A percentile compares a stretch with the other conserved stretches of the same genome.
Conservation (phyloP, 2,888 invertebrate species). For the Drosophila setosimentum region DNA sequence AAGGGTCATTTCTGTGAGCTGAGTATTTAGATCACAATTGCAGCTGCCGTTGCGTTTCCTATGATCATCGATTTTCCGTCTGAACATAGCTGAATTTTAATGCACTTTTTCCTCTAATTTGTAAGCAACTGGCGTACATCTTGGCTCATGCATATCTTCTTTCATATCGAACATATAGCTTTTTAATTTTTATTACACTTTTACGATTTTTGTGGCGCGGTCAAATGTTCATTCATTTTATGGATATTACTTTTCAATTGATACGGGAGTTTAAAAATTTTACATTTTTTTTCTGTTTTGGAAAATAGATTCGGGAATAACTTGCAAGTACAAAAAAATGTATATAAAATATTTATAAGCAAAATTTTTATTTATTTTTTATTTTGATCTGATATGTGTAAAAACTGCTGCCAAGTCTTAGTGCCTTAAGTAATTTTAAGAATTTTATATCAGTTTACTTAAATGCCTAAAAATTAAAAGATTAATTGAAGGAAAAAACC, state of each 20-base stretch:
- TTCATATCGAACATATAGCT: neutral
- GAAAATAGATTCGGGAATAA: neutral
- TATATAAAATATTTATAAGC: too few species aligned
- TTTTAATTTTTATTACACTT: neutral
- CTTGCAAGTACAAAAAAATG: neutral
- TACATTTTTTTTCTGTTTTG: slow-evolving; percentile 15
- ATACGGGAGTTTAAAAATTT: slow-evolving; percentile 19
- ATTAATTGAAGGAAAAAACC: neutral
- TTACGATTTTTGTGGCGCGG: neutral
- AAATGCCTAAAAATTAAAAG: neutral
- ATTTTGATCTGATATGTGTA: neutral
- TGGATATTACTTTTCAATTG: slow-evolving; percentile 57
- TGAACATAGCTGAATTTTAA: neutral
- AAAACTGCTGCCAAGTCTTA: neutral
- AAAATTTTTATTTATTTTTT: neutral
- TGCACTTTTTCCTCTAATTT: neutral
- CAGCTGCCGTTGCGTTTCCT: slow-evolving; percentile 1
- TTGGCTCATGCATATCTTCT: neutral
- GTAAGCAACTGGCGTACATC: neutral
- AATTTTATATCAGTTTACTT: neutral
- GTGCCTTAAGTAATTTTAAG: neutral
- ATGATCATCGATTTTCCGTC: slow-evolving; percentile 9
- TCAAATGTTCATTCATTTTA: slow-evolving; percentile 49
- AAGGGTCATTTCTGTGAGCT: slow-evolving; percentile 7
- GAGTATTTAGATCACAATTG: neutral